Evolutionary conservation across 2,888 invertebrate genomes (phyloP), one percentile per base, ranked within the genome.

Genomic region (Sarcophaga carnaria): DNA sequence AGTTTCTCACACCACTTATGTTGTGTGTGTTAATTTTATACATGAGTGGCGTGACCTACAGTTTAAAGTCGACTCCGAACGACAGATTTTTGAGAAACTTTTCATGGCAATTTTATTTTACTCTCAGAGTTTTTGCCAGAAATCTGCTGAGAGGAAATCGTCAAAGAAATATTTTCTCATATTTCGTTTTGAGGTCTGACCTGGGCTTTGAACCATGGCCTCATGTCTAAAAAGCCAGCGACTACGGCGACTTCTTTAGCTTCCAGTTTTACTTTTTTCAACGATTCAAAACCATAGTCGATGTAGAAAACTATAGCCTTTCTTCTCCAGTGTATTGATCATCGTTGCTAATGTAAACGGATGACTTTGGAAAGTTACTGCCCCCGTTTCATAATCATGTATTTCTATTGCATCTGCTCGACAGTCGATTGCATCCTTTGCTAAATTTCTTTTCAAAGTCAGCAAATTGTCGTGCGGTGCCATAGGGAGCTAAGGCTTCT

Each of bases 341-440:
- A 90, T 86, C 5, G 80, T 72, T 49, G 75, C 22, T n/a, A 76
- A 14, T 22, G 64, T 22, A 11, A 66, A 17, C 17, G 75, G 75
- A 67, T 91, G 90, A 49, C 75, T 49, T 25, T 88, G 83, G 67
- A 91, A 91, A 20, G 87, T 80, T 8, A 91, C 83, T 0, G 80
- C 66, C 11, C 90, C 89, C 10, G 80, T 89, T 20, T 89, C 87
- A 10, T 88, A 87, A 75, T 89, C 87, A 5, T 81, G 62, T 20
- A 91, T 81, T 6, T 77, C 37, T 17, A 87, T 84, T 25, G 74
- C 71, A 2, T 80, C 76, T 2, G 91, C 90, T 45, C 88, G 88
- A 77, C 89, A 90, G 4, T 80, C 81, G 1, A 64, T 1, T 0
- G 88, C 90, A 84, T 91, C 90, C 8, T 64, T 63, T 5, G 80